These are phyloP conservation scores for Xiphophorus birchmanni DNA, from an alignment of 2,797 vertebrate genomes.

Conservation along the genomic window DNA sequence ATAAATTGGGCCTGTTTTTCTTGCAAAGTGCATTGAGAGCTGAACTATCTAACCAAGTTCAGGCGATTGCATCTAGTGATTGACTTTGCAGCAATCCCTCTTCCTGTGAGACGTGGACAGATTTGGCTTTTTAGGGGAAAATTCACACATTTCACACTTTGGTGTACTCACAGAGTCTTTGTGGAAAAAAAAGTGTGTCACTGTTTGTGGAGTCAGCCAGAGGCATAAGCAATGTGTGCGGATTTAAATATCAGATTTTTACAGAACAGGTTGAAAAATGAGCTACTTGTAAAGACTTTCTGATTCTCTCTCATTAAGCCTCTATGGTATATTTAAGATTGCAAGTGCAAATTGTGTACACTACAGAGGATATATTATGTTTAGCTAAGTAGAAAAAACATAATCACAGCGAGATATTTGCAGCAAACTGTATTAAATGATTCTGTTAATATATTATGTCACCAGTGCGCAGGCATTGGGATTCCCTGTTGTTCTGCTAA, in stretches of 20 bases:
- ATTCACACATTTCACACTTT: background rate
- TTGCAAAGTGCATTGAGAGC: slow-evolving; percentile 2
- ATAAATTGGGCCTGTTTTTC: background rate
- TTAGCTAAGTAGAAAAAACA: background rate
- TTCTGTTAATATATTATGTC: slow-evolving; percentile 34
- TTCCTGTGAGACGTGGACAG: background rate
- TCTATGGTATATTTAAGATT: background rate
- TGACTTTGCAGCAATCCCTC: background rate
- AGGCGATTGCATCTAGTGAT: background rate
- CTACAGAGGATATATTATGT: background rate
- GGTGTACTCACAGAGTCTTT: background rate
- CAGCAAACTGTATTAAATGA: slow-evolving; percentile 25
- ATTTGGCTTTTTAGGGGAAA: background rate
- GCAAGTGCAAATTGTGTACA: background rate
- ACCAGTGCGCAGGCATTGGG: slow-evolving; percentile 19
- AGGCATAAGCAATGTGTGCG: background rate
- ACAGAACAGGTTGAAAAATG: background rate
- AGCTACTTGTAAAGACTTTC: background rate
- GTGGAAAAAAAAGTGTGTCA: background rate
- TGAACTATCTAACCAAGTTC: background rate
- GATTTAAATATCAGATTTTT: background rate
- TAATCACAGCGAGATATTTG: background rate
- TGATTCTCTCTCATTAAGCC: background rate
- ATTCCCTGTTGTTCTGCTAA: slow-evolving; percentile 30
- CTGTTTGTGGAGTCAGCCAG: background rate